These are phyloP conservation scores for Clarias fuscus DNA, from an alignment of 2,797 vertebrate genomes.

Conservation along the genomic window DNA sequence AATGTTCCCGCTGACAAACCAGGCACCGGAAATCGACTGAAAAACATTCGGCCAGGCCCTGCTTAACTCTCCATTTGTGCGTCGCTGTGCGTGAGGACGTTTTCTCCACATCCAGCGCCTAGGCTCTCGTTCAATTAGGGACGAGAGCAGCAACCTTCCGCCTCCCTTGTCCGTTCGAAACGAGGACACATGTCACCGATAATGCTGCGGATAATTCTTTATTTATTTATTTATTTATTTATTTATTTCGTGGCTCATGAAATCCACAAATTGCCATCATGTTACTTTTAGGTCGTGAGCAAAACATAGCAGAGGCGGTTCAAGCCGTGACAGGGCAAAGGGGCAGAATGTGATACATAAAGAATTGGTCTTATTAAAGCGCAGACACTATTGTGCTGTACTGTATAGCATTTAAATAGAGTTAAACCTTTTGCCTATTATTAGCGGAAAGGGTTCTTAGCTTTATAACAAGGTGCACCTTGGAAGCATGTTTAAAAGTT, in stretches of 20 bases:
- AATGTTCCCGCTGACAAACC: constrained; percentile 70
- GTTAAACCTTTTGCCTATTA: not conserved
- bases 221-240: not conserved
- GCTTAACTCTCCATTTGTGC: constrained; percentile 71
- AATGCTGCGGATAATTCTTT: not conserved
- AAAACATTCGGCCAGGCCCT: constrained; percentile 68
- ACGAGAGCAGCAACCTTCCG: not conserved
- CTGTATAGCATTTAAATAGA: not conserved
- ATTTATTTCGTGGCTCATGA: not conserved
- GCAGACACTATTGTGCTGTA: not conserved
- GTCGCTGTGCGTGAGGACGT: constrained; percentile 41
- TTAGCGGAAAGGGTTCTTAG: not conserved
- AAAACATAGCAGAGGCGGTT: not conserved
- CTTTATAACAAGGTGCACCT: not conserved
- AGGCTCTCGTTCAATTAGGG: constrained; percentile 57
- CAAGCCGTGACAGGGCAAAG: not conserved
- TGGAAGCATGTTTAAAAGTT: not conserved
- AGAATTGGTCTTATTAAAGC: not conserved
- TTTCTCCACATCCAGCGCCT: constrained; percentile 47
- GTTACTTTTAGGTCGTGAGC: not conserved
- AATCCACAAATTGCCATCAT: constrained; percentile 7
- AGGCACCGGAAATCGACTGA: constrained; percentile 71
- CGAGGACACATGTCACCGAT: constrained; percentile 27
- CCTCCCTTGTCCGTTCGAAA: constrained; percentile 28
- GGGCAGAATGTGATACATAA: not conserved